phyloP scores from a whole-genome alignment of 1,140 invertebrate species.

The Trypoxylus dichotomus region DNA sequence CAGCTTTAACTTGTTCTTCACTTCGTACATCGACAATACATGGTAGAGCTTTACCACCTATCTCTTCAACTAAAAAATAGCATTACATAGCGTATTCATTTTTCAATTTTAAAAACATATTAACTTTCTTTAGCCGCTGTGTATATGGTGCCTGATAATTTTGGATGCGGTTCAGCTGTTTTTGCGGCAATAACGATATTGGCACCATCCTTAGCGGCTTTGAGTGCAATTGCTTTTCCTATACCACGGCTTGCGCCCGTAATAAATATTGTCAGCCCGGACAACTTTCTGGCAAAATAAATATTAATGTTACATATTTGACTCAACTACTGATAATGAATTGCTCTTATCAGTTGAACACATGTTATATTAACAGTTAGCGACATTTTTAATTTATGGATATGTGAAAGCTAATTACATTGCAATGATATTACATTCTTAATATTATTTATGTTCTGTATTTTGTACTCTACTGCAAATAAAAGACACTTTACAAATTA shows the following conservation, averaged over 20 bases:
- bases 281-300: slow-evolving; percentile 72
- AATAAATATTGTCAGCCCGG: slow-evolving; percentile 90
- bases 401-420: no score
- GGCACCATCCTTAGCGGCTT: slow-evolving; percentile 91
- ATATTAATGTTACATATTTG: no score
- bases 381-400: no score
- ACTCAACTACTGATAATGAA: no score
- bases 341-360: neutral
- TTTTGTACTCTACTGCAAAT: neutral
- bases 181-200: slow-evolving; percentile 95
- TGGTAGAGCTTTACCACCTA: slow-evolving; percentile 88
- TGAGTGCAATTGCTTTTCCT: slow-evolving; percentile 94
- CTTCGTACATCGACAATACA: slow-evolving; percentile 93
- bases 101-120: slow-evolving; percentile 15
- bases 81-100: neutral
- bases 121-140: slow-evolving; percentile 87
- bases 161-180: slow-evolving; percentile 94
- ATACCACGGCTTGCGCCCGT: slow-evolving; percentile 97
- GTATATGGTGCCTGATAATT: slow-evolving; percentile 97
- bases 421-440: no score
- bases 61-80: slow-evolving; percentile 76
- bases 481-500: neutral
- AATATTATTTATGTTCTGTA: neutral
- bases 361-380: no score
- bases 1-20: slow-evolving; percentile 78